Evolutionary conservation across 2,113 vertebrate genomes (phyloP), one percentile per base, ranked within the genome.

Genomic region (Oncorhynchus masou): DNA sequence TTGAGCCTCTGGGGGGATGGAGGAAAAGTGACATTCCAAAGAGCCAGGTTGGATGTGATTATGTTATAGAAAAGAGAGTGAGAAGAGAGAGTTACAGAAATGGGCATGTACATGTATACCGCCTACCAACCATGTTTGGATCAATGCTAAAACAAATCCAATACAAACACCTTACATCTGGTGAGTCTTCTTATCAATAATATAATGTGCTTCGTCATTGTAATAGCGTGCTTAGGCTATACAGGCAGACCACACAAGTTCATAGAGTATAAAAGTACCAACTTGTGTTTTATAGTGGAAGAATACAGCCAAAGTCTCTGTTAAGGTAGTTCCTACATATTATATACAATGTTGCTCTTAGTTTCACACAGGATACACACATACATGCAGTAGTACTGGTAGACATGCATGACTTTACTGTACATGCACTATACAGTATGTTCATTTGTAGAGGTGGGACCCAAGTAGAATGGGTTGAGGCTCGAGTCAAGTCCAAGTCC

Each of bases 301-400:
- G 4, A 31, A 11, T 60, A 74, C 27, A 64, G 5, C 71, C n/a
- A 62, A 62, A 25, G 51, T 64, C 69, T 75, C 73, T 57, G 13
- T 83, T 45, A 74, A 11, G 39, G 0, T 68, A 70, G 27, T 68
- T 80, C 70, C 82, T 83, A 64, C 72, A 84, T 86, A 78, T 84
- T 86, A 34, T 19, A 78, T 79, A 76, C 66, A 8, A 20, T 65
- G 9, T 79, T 82, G 69, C 78, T 80, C 81, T 80, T 64, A 83
- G 39, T 45, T 45, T 45, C 39, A 11, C 2, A 9, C 9, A 45
- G 39, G 39, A 45, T 45, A 45, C 39, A 45, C 39, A 45, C 39
- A 39, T 39, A 39, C 39, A 9, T 39, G 7, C 39, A 39, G 39
- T 39, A 39, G 39, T 39, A 39, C 39, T 39, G 39, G 8, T 9